Conservation (phyloP, 1,140 invertebrate genomes). For the Euura lappo region DNA sequence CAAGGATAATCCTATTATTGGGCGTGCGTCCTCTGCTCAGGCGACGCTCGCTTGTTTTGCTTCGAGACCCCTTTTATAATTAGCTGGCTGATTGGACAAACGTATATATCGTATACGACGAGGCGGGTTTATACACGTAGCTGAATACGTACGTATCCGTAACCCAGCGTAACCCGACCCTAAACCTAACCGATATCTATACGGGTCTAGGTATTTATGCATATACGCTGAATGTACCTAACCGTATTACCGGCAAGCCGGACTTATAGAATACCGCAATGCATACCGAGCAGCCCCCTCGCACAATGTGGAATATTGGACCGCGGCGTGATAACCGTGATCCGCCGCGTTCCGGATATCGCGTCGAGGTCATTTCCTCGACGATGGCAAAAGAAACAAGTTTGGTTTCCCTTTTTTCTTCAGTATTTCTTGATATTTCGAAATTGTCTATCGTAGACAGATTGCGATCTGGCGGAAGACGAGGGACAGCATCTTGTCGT, state of each 20-base stretch:
- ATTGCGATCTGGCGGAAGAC: neutral
- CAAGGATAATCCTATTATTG: neutral
- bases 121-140: neutral
- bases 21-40: neutral
- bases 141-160: neutral
- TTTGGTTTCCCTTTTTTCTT: neutral
- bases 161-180: neutral
- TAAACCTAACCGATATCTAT: neutral
- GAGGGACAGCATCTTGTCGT: neutral
- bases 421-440: neutral
- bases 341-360: neutral
- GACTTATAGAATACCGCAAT: neutral
- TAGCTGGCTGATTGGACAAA: neutral
- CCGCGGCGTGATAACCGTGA: neutral
- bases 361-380: neutral
- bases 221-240: neutral
- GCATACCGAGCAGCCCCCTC: neutral
- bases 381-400: neutral
- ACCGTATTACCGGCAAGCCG: neutral
- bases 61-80: slow-evolving; percentile 5
- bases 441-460: neutral
- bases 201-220: neutral
- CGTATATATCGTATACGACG: neutral
- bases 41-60: neutral
- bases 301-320: too few species aligned